Conservation (phyloP, 2,888 invertebrate genomes). For the Dasypolia templi region DNA sequence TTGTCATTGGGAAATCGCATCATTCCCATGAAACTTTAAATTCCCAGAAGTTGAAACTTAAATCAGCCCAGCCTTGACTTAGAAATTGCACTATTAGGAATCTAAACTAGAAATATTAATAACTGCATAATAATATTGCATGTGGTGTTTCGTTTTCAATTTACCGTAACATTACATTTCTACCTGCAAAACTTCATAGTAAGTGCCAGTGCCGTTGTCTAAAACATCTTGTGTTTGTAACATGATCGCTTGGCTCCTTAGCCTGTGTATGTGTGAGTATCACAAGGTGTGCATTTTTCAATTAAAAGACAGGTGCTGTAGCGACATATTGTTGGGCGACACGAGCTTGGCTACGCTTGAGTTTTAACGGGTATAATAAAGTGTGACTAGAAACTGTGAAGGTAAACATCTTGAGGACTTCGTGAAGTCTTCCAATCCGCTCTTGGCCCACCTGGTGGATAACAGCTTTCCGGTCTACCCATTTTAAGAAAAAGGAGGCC, state of each 20-base stretch:
- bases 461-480: not conserved
- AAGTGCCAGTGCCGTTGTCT: constrained; percentile 25
- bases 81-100: no score
- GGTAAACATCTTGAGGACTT: not conserved
- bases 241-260: not conserved
- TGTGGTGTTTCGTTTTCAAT: not conserved
- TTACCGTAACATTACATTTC: constrained; percentile 1
- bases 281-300: constrained; percentile 34
- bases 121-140: no score
- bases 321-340: constrained; percentile 7
- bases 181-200: not conserved
- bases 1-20: no score
- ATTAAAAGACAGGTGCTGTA: constrained; percentile 27
- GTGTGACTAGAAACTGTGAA: not conserved
- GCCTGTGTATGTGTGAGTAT: not conserved
- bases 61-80: no score
- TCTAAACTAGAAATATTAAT: no score
- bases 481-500: no score
- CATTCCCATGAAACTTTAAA: no score
- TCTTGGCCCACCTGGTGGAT: not conserved
- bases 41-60: no score
- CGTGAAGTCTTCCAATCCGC: not conserved
- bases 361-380: not conserved
- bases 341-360: constrained; percentile 3
- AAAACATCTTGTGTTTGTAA: constrained; percentile 27